Base-by-base conservation (phyloP, 2,888 invertebrate species). In the Philereme vetulata region DNA sequence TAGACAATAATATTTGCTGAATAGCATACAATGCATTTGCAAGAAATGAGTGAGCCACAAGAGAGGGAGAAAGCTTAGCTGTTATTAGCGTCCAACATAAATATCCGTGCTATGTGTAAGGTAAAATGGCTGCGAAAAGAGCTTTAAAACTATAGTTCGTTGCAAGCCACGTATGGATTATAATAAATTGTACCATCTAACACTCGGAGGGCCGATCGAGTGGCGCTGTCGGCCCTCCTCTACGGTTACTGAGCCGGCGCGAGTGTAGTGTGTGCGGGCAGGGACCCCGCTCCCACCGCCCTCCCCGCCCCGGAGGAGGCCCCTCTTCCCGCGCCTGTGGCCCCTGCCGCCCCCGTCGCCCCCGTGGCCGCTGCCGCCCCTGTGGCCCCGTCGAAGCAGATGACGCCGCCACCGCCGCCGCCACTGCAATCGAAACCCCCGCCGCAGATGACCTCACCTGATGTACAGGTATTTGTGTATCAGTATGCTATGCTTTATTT, bases 181-280 rank as follows among this genome's bases (percentile, higher is more conserved):
- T 56, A 53, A 42, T 49, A 43, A 4, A 0, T 21, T 53, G 47
- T 54, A 56, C 47, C 51, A 55, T 55, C 35, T 65, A 57, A 60
- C 58, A 69, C 51, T 60, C 61, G 75, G 84, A 72, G 83, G 84
- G 84, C 70, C 77, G 74, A 82, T 81, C 85, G 86, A 81, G 77
- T 51, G 53, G 59, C 33, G 81, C 84, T 83, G 81, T 82, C 74
- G 74, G 63, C 78, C 82, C 80, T 75, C 78, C 75, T 47, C 45
- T 67, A 70, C 81, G 81, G 82, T 81, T 81, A 83, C 80, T 80
- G 83, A 82, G 80, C 79, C 71, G 72, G 68, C 76, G 83, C 84
- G 81, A 85, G 86, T 84, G 84, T 84, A 84, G 85, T 80, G 82
- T 81, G 74, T 80, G 76, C 78, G 81, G 83, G 76, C 80, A 82